Percentiles rank a stretch among this genome's conserved stretches.
Evolutionary conservation across 2,797 vertebrate genomes (phyloP).

Genomic region (Chiroxiphia lanceolata): DNA sequence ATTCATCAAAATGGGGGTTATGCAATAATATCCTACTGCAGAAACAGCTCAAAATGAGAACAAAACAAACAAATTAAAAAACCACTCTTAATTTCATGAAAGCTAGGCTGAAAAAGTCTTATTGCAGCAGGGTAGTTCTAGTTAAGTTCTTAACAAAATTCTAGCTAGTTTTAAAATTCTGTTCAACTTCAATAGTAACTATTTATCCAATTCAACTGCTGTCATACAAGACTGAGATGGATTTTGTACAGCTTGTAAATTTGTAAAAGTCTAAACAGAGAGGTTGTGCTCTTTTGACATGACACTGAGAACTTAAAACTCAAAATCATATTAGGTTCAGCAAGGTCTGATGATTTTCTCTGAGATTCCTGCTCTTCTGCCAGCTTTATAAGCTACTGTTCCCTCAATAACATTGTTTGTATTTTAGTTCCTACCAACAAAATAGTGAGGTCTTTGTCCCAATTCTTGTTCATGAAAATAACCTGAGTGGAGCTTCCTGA

Average conservation of each 20-base stretch:
- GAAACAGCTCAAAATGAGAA: background rate
- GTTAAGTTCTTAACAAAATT: background rate
- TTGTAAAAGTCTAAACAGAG: background rate
- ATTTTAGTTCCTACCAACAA: background rate
- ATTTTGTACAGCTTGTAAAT: background rate
- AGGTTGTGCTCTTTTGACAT: background rate
- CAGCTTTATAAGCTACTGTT: background rate
- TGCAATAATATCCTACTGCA: background rate
- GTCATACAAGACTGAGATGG: rapidly evolving
- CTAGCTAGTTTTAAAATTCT: background rate
- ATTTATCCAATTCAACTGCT: background rate
- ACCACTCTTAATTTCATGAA: background rate
- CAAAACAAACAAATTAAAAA: background rate
- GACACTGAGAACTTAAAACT: background rate
- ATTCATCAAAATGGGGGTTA: background rate
- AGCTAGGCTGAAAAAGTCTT: background rate
- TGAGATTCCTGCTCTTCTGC: background rate
- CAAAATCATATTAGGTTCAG: background rate
- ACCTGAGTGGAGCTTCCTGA: background rate
- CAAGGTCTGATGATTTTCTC: background rate
- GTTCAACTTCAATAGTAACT: background rate
- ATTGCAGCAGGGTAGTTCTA: background rate
- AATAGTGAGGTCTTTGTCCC: background rate
- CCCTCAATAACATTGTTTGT: background rate
- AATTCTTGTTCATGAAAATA: background rate